Evolutionary conservation across 2,888 invertebrate species (phyloP).

Genomic region (Perdita meconis): DNA sequence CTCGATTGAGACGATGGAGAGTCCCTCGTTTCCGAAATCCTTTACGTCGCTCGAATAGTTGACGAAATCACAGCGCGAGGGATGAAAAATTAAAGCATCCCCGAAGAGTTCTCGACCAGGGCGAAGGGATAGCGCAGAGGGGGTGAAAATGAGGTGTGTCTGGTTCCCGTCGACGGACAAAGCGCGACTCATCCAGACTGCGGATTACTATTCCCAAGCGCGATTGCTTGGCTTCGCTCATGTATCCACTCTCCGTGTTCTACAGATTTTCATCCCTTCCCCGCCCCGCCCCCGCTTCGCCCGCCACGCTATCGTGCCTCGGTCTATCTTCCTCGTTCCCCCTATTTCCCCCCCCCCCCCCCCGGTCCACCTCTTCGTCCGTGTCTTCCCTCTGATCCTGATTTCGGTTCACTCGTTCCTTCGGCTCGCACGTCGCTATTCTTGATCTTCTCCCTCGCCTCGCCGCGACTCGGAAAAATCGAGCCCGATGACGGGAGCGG

Average conservation of each 20-base stretch:
- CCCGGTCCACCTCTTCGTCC: no score
- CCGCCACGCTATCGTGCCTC: constrained; percentile 1
- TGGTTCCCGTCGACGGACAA: constrained; percentile 59
- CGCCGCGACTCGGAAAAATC: constrained; percentile 34
- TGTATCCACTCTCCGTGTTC: constrained; percentile 36
- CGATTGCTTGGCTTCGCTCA: constrained; percentile 62
- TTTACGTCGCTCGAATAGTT: neutral
- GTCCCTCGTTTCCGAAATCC: neutral
- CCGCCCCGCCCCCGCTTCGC: neutral
- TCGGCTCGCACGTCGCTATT: constrained; percentile 10
- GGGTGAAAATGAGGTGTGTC: constrained; percentile 54
- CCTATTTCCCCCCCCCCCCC: neutral
- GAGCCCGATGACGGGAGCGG: constrained; percentile 12
- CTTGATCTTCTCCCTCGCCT: constrained; percentile 20
- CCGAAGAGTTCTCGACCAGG: constrained; percentile 1
- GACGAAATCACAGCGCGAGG: neutral
- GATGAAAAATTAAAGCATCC: constrained; percentile 49
- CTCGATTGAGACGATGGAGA: no score
- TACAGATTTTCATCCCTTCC: constrained; percentile 30
- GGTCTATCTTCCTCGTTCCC: constrained; percentile 17
- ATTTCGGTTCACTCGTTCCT: constrained; percentile 11
- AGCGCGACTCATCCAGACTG: constrained; percentile 59
- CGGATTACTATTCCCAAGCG: constrained; percentile 68
- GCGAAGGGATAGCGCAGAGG: constrained; percentile 24
- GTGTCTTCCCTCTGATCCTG: constrained; percentile 1